Evolutionary conservation across 2,888 invertebrate genomes (phyloP).

Genomic region (Hydriomena furcata): DNA sequence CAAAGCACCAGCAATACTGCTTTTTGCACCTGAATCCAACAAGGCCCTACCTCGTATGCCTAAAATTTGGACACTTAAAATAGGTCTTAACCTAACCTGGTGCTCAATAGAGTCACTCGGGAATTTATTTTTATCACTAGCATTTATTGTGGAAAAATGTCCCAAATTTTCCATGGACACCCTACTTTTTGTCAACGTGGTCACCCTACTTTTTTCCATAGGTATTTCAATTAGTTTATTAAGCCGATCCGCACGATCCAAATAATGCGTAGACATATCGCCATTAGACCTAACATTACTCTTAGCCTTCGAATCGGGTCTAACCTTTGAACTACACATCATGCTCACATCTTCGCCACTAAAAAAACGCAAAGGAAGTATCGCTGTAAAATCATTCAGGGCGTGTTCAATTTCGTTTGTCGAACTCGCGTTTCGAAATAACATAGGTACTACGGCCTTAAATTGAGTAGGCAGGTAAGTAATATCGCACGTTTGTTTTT

Average conservation of each 20-base stretch:
- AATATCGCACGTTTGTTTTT: neutral
- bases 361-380: neutral
- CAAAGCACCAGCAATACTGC: neutral
- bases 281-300: neutral
- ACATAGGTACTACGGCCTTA: no score
- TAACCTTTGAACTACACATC: neutral
- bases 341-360: neutral
- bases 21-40: neutral
- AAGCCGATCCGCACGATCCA: neutral
- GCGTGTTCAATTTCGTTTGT: neutral
- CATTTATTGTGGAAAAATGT: no score
- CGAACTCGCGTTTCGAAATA: no score
- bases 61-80: neutral
- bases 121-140: no score
- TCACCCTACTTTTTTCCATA: no score
- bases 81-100: neutral
- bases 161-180: no score
- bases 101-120: no score
- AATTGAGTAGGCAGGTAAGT: no score
- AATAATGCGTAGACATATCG: neutral
- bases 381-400: neutral
- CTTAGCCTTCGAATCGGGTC: neutral
- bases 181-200: no score
- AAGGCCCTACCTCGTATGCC: neutral
- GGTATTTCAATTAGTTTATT: no score